A percentile compares a stretch with the other conserved stretches of the same genome.
Conservation (phyloP, 1,140 invertebrate species). For the Propsilocerus akamusi region DNA sequence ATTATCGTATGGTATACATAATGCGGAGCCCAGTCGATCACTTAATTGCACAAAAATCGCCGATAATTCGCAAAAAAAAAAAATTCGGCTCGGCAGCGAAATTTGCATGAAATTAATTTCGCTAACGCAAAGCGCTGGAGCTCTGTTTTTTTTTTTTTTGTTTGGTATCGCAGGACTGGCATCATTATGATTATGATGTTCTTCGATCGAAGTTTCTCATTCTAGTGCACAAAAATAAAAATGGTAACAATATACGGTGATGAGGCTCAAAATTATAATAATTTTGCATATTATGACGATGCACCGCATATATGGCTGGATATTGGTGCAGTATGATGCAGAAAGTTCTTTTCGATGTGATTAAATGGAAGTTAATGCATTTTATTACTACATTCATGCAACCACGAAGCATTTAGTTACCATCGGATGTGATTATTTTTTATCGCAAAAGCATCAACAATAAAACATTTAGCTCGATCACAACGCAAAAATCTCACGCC, state of each 20-base stretch:
- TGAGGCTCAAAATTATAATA: slow-evolving; percentile 3
- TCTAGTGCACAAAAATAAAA: no score
- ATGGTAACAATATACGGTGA: slow-evolving; percentile 1
- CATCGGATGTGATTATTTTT: no score
- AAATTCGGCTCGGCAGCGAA: not conserved
- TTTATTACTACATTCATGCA: no score
- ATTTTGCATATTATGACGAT: not conserved
- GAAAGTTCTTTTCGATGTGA: no score
- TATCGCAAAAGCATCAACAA: no score
- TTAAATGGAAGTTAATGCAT: slow-evolving; percentile 4
- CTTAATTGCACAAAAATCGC: not conserved
- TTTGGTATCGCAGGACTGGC: not conserved
- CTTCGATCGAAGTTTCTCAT: no score
- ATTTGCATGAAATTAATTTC: slow-evolving; percentile 4
- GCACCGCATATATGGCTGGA: not conserved
- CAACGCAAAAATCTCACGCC: no score
- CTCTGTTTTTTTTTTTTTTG: no score
- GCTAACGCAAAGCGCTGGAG: not conserved
- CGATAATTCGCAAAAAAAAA: not conserved
- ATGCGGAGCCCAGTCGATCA: not conserved
- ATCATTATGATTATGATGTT: not conserved
- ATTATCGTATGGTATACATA: not conserved
- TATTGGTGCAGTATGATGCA: slow-evolving; percentile 1
- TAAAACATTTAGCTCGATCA: no score
- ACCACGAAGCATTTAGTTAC: no score